Evolutionary conservation across 2,113 vertebrate species (phyloP).

Genomic region (Pteronura brasiliensis): DNA sequence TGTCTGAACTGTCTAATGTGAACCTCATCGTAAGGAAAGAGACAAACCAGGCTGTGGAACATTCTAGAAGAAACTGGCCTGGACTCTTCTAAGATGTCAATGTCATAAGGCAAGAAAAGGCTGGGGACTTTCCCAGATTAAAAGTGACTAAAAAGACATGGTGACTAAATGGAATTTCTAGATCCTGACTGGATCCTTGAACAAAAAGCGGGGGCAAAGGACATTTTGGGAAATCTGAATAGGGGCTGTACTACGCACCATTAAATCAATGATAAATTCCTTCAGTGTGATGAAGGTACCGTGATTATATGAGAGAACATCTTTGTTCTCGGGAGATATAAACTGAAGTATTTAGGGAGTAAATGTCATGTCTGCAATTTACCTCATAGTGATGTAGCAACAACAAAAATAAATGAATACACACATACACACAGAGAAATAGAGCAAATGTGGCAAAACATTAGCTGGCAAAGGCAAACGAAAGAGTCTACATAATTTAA

Average conservation of each 20-base stretch:
- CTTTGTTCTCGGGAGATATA: background rate
- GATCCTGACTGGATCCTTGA: background rate
- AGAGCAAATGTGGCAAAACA: background rate
- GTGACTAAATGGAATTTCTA: background rate
- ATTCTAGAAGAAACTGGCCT: background rate
- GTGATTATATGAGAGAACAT: background rate
- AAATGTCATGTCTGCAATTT: background rate
- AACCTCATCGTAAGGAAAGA: background rate
- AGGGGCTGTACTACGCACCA: background rate
- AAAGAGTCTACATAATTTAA: background rate
- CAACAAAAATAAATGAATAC: background rate
- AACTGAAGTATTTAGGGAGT: background rate
- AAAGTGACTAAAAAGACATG: background rate
- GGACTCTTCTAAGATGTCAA: background rate
- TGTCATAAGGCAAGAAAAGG: background rate
- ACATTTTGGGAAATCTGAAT: background rate
- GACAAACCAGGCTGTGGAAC: background rate
- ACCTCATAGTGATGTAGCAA: background rate
- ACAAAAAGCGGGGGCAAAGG: background rate
- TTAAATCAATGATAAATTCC: background rate
- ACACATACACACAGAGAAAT: background rate
- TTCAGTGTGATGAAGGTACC: background rate
- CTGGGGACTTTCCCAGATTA: background rate
- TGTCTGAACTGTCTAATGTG: background rate
- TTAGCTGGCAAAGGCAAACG: background rate